These are phyloP conservation scores for Augochlora pura DNA, from an alignment of 1,140 invertebrate genomes.

Conservation along the genomic window DNA sequence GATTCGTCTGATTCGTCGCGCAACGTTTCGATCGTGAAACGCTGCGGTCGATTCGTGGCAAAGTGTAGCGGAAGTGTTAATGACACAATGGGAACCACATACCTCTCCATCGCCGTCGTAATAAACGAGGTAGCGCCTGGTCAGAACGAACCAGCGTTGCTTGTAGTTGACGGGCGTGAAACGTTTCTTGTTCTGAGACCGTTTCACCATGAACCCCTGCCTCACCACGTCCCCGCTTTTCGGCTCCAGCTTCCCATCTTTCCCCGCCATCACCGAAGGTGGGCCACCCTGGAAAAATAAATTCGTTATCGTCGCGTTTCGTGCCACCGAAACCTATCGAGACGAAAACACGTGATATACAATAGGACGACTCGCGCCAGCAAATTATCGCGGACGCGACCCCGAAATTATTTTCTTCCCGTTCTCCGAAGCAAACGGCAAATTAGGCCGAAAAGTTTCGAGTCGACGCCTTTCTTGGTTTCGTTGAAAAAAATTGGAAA, in stretches of 20 bases:
- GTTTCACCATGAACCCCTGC: conserved; percentile 90
- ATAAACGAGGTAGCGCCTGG: conserved; percentile 87
- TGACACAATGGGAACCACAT: neutral
- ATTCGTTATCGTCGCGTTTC: neutral
- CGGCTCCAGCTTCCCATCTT: conserved; percentile 74
- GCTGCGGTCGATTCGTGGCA: too few relatives aligned
- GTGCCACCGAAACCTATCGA: too few relatives aligned
- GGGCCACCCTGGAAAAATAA: conserved; percentile 58
- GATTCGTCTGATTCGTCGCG: too few relatives aligned
- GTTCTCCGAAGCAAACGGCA: too few relatives aligned
- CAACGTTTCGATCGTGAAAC: too few relatives aligned
- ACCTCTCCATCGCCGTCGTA: conserved; percentile 89
- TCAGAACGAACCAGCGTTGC: conserved; percentile 91
- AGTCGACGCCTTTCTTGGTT: too few relatives aligned
- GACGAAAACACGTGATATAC: too few relatives aligned
- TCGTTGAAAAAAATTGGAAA: too few relatives aligned
- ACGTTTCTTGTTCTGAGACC: conserved; percentile 92
- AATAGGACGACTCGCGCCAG: too few relatives aligned
- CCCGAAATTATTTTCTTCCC: too few relatives aligned
- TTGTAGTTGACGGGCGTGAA: conserved; percentile 93
- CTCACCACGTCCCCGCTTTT: conserved; percentile 70
- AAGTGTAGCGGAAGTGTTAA: neutral
- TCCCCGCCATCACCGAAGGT: conserved; percentile 71
- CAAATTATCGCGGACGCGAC: too few relatives aligned
- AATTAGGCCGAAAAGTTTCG: too few relatives aligned